phyloP scores from a whole-genome alignment of 2,797 vertebrate species.

The Phylloscopus collybita region DNA sequence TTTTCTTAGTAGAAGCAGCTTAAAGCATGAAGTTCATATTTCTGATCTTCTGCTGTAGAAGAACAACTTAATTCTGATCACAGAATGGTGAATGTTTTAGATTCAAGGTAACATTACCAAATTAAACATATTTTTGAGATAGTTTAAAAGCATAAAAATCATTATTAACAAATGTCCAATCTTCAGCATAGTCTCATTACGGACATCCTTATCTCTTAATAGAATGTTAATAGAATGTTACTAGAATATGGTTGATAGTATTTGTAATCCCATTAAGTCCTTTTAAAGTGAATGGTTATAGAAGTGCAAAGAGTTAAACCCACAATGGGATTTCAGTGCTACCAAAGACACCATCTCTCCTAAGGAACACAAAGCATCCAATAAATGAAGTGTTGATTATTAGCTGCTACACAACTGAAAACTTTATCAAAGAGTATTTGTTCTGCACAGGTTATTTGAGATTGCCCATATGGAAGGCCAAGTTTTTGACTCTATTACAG shows the following conservation, averaged over 20 bases:
- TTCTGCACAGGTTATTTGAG: not conserved
- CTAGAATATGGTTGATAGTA: not conserved
- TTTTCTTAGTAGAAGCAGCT: not conserved
- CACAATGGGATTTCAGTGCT: not conserved
- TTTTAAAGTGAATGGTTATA: not conserved
- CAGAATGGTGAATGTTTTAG: not conserved
- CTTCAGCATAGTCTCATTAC: not conserved
- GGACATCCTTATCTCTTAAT: not conserved
- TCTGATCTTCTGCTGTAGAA: not conserved
- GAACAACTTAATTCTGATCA: not conserved
- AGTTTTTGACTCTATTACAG: not conserved
- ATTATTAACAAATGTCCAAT: not conserved
- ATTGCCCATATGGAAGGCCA: fast-evolving
- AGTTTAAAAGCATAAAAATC: not conserved
- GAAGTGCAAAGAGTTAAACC: not conserved
- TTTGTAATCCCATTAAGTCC: not conserved
- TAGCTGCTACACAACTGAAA: not conserved
- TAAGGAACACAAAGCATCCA: not conserved
- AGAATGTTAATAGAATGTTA: not conserved
- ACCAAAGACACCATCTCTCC: fast-evolving
- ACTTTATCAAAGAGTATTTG: not conserved
- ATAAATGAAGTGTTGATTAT: not conserved
- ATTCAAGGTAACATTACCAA: not conserved
- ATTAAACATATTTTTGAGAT: not conserved
- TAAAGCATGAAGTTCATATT: not conserved